A percentile compares a stretch with the other conserved stretches of the same genome.
Conservation (phyloP, 1,140 invertebrate species). For the Drosophila athabasca region DNA sequence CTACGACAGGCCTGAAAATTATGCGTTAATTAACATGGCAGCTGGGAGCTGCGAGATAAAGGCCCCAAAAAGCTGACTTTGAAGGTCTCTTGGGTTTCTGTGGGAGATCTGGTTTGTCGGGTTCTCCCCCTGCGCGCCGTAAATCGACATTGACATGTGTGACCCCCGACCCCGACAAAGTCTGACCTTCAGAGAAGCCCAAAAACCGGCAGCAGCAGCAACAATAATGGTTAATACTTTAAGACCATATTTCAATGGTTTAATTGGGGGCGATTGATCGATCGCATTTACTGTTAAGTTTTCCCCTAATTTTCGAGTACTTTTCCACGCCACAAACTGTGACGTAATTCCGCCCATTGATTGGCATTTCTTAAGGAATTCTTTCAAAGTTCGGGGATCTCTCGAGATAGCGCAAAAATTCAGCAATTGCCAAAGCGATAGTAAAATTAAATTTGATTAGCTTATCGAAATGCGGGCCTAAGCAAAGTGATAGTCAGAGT, state of each 20-base stretch:
- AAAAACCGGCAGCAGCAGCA: slow-evolving; percentile 41
- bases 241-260: slow-evolving; percentile 26
- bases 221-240: slow-evolving; percentile 27
- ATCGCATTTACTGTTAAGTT: slow-evolving; percentile 42
- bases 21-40: slow-evolving; percentile 74
- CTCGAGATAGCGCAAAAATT: slow-evolving; percentile 26
- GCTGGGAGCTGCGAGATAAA: slow-evolving; percentile 32
- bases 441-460: background rate
- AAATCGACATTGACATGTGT: slow-evolving; percentile 65
- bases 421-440: slow-evolving; percentile 6
- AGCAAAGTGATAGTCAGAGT: too few relatives aligned
- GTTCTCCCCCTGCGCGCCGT: slow-evolving; percentile 6
- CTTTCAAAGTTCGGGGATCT: slow-evolving; percentile 3
- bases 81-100: slow-evolving; percentile 21
- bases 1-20: slow-evolving; percentile 63
- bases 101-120: slow-evolving; percentile 59
- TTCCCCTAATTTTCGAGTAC: slow-evolving; percentile 34
- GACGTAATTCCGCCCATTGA: background rate
- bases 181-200: slow-evolving; percentile 54
- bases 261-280: slow-evolving; percentile 59
- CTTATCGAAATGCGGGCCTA: slow-evolving; percentile 3
- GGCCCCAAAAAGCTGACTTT: slow-evolving; percentile 7
- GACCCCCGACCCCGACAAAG: slow-evolving; percentile 42
- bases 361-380: slow-evolving; percentile 1
- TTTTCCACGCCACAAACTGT: slow-evolving; percentile 7